These are phyloP conservation scores for Anguilla rostrata DNA, from an alignment of 2,113 vertebrate genomes.

Conservation along the genomic window DNA sequence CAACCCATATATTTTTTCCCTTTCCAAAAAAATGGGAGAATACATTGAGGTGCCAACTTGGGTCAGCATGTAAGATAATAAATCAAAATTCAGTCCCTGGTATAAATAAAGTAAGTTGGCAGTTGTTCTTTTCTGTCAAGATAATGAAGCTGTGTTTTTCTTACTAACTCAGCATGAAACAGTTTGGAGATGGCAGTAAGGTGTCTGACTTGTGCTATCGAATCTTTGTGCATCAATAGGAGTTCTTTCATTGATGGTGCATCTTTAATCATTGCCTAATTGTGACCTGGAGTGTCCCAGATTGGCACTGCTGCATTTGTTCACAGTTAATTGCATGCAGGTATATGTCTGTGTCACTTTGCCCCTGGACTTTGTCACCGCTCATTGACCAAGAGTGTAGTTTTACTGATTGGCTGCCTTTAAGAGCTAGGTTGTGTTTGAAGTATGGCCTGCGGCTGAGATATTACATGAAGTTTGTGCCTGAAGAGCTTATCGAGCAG, in stretches of 20 bases:
- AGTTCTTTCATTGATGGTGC: background rate
- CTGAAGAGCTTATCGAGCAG: background rate
- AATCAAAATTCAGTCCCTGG: background rate
- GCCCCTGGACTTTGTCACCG: background rate
- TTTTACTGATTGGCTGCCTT: background rate
- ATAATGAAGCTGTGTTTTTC: no score
- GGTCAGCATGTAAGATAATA: background rate
- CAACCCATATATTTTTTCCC: background rate
- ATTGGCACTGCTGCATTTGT: background rate
- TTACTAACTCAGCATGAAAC: background rate
- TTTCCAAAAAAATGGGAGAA: background rate
- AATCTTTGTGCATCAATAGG: background rate
- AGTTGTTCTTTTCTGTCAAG: background rate
- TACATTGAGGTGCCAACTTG: background rate
- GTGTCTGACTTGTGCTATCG: no score
- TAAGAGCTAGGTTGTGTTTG: conserved; percentile 7
- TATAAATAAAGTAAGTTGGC: background rate
- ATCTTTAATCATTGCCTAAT: background rate
- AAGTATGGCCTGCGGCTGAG: background rate
- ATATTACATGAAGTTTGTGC: background rate
- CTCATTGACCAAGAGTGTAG: background rate
- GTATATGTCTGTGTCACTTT: background rate
- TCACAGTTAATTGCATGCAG: background rate
- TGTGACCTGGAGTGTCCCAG: background rate
- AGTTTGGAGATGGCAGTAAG: background rate